phyloP scores from a whole-genome alignment of 2,888 invertebrate species.

The Fragum sueziense region DNA sequence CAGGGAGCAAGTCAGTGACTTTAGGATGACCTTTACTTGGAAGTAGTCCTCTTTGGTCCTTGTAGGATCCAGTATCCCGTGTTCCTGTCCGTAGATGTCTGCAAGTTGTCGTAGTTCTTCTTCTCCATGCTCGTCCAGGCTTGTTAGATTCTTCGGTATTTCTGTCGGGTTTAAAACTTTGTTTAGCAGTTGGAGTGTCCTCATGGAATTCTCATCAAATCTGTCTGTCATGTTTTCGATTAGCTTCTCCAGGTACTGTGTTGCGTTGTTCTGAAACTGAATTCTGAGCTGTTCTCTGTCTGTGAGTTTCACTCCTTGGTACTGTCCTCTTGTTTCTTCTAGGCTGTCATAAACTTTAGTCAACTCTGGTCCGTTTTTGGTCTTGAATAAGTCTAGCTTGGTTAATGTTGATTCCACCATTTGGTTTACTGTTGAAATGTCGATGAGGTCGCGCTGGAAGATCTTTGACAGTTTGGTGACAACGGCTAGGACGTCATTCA shows the following conservation, averaged over 20 bases:
- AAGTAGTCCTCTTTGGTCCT: not conserved
- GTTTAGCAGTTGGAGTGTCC: constrained; percentile 11
- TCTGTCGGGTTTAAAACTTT: constrained; percentile 17
- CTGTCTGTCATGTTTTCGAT: constrained; percentile 24
- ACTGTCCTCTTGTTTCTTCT: not conserved
- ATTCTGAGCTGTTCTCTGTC: constrained; percentile 34
- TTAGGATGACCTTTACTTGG: not conserved
- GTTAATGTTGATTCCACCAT: not conserved
- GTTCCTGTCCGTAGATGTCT: not conserved
- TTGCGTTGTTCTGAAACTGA: constrained; percentile 31
- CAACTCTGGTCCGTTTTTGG: not conserved
- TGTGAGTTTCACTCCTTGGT: constrained; percentile 30
- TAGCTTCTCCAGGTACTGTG: not conserved
- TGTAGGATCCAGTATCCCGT: not conserved
- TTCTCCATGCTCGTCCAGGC: not conserved
- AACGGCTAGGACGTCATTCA: constrained; percentile 20
- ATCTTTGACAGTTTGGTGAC: constrained; percentile 17
- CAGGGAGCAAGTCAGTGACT: not conserved
- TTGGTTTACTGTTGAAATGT: constrained; percentile 29
- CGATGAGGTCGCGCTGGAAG: constrained; percentile 20
- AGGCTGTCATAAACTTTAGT: not conserved
- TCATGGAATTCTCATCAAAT: constrained; percentile 16
- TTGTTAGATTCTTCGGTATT: constrained; percentile 9
- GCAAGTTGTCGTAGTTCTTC: constrained; percentile 1
- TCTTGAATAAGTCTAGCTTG: not conserved